phyloP scores from a whole-genome alignment of 2,888 invertebrate species.

The Cryptops parisi region DNA sequence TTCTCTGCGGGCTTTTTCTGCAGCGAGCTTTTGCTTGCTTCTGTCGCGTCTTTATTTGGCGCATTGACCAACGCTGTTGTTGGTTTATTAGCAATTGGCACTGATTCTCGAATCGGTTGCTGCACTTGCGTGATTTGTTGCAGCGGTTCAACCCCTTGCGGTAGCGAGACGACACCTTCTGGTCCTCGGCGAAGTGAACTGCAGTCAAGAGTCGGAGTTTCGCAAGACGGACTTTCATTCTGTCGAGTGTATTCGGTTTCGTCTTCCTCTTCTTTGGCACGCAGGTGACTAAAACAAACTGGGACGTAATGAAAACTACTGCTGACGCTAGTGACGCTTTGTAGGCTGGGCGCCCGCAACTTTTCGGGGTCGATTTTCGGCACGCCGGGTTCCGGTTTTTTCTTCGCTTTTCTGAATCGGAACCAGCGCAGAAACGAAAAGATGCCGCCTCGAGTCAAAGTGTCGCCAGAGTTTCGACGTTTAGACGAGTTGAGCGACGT shows the following conservation, averaged over 20 bases:
- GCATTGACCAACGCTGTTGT: neutral
- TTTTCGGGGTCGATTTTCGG: neutral
- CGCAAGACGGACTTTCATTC: neutral
- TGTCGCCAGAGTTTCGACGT: neutral
- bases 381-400: neutral
- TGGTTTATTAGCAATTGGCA: no score
- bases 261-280: neutral
- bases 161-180: neutral
- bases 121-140: no score
- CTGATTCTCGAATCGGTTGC: no score
- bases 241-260: neutral
- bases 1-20: neutral
- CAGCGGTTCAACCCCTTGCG: neutral
- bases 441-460: constrained; percentile 7
- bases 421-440: constrained; percentile 18
- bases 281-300: neutral
- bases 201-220: neutral
- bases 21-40: neutral
- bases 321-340: constrained; percentile 18
- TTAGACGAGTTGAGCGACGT: constrained; percentile 3
- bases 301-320: constrained; percentile 19
- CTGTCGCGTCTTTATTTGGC: neutral
- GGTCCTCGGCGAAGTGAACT: no score
- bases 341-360: constrained; percentile 7
- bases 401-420: constrained; percentile 10